Evolutionary conservation across 2,113 vertebrate species (phyloP).

Genomic region (Suncus etruscus): DNA sequence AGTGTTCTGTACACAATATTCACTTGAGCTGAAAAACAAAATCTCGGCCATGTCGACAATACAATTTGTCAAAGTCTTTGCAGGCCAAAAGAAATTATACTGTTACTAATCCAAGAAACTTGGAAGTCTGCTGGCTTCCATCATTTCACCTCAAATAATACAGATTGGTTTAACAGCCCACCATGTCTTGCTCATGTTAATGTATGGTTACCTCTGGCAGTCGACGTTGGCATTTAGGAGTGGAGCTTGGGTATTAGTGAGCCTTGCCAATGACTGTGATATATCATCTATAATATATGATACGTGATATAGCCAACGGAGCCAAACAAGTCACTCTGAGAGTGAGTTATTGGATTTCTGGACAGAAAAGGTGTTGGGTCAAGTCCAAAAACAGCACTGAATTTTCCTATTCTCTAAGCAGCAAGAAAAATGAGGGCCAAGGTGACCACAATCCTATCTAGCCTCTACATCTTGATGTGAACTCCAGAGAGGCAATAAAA

Average conservation of each 20-base stretch:
- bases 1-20: constrained; percentile 62
- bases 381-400: constrained; percentile 83
- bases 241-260: constrained; percentile 73
- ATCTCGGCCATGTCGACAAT: constrained; percentile 72
- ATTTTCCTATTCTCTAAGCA: constrained; percentile 82
- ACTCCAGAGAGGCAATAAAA: constrained; percentile 73
- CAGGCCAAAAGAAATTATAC: constrained; percentile 74
- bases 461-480: constrained; percentile 78
- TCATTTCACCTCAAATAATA: constrained; percentile 69
- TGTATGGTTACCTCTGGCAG: constrained; percentile 73
- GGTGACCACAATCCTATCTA: constrained; percentile 84
- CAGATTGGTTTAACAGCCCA: constrained; percentile 76
- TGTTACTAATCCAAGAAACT: constrained; percentile 75
- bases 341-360: constrained; percentile 82
- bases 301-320: constrained; percentile 78
- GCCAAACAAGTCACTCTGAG: constrained; percentile 80
- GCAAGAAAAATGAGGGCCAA: constrained; percentile 82
- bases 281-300: constrained; percentile 82
- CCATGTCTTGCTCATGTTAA: constrained; percentile 60
- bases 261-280: constrained; percentile 80
- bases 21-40: constrained; percentile 74
- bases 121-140: constrained; percentile 69
- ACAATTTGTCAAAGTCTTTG: constrained; percentile 70
- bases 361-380: constrained; percentile 81
- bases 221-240: constrained; percentile 50